Conservation (phyloP, 2,888 invertebrate species). For the Mythimna lalbum region DNA sequence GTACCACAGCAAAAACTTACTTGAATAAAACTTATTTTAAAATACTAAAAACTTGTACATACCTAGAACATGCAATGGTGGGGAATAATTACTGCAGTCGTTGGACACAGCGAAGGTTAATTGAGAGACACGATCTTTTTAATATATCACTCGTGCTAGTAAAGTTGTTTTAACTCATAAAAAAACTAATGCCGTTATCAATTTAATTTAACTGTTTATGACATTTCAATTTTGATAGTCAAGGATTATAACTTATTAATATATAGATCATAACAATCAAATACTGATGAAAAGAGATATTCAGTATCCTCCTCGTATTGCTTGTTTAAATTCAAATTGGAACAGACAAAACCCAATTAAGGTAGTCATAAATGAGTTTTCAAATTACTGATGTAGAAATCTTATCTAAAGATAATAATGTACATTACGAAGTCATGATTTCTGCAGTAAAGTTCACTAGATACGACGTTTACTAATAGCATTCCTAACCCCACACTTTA, state of each 20-base stretch:
- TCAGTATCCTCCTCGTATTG: conserved; percentile 14
- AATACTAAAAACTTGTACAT: conserved; percentile 31
- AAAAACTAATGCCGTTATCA: conserved; percentile 6
- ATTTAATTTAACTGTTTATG: conserved; percentile 1
- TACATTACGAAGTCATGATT: conserved; percentile 62
- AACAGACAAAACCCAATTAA: conserved; percentile 43
- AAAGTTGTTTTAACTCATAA: conserved; percentile 17
- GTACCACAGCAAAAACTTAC: conserved; percentile 34
- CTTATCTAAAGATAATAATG: conserved; percentile 66
- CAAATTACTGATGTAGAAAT: conserved; percentile 63
- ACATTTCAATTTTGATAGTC: not conserved
- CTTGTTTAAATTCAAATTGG: conserved; percentile 55
- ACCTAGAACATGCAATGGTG: conserved; percentile 35
- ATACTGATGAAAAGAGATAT: conserved; percentile 3
- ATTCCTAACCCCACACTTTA: conserved; percentile 65
- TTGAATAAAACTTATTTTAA: conserved; percentile 42
- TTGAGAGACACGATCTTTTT: conserved; percentile 56
- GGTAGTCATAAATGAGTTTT: conserved; percentile 57
- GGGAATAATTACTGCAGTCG: conserved; percentile 55
- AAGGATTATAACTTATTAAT: not conserved
- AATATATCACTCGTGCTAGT: conserved; percentile 42
- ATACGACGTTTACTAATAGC: conserved; percentile 69
- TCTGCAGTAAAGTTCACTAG: conserved; percentile 64
- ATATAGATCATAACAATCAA: not conserved
- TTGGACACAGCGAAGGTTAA: conserved; percentile 59